These are phyloP conservation scores for Liparis tanakae DNA, from an alignment of 2,797 vertebrate genomes.

Conservation along the genomic window DNA sequence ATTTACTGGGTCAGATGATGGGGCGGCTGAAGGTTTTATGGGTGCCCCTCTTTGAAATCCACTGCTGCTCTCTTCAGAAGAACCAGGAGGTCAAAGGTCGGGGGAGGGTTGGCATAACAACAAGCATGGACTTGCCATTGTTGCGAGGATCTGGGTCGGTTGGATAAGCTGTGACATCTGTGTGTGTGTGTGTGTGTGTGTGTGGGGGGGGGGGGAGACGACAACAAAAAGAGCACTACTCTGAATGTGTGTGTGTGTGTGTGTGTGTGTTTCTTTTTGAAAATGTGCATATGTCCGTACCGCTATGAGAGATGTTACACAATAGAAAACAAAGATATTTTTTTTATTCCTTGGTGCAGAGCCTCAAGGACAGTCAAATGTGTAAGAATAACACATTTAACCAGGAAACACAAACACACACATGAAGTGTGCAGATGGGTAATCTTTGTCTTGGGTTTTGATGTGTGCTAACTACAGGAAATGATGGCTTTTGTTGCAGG, in stretches of 20 bases:
- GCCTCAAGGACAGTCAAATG: slow-evolving; percentile 57
- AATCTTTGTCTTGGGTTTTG: slow-evolving; percentile 54
- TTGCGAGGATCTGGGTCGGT: slow-evolving; percentile 56
- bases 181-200: slow-evolving; percentile 33
- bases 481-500: slow-evolving; percentile 44
- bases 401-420: slow-evolving; percentile 57
- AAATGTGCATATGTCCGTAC: slow-evolving; percentile 9
- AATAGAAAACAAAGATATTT: slow-evolving; percentile 61
- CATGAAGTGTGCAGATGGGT: slow-evolving; percentile 3
- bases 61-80: slow-evolving; percentile 27
- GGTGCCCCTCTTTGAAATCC: slow-evolving; percentile 48
- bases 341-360: slow-evolving; percentile 54
- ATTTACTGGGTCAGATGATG: slow-evolving; percentile 67
- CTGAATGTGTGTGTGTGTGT: slow-evolving; percentile 8
- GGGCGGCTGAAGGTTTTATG: slow-evolving; percentile 33
- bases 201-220: slow-evolving; percentile 13
- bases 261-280: slow-evolving; percentile 21
- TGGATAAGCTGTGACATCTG: slow-evolving; percentile 36
- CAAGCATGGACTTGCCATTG: slow-evolving; percentile 65
- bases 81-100: slow-evolving; percentile 60
- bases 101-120: slow-evolving; percentile 66
- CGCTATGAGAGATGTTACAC: slow-evolving; percentile 42
- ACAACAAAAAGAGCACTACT: slow-evolving; percentile 20
- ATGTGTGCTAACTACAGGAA: slow-evolving; percentile 57
- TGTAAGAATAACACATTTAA: slow-evolving; percentile 33